Base-by-base conservation (phyloP, 2,888 invertebrate species). In the Noctuana brunneofusca region DNA sequence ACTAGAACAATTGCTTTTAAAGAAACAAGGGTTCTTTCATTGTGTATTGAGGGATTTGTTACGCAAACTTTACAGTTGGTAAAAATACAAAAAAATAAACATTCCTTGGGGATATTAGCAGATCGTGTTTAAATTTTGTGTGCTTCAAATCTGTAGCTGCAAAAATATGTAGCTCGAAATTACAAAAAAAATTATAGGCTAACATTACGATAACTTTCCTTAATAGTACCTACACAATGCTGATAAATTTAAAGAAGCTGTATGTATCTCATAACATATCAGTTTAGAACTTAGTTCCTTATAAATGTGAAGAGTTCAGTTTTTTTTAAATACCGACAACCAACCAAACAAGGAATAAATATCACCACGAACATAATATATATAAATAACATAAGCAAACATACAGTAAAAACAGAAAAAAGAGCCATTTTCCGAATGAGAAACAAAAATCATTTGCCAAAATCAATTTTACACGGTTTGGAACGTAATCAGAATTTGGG, bases 401-500 rank as follows among this genome's bases (percentile, higher is more conserved):
- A 5, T 1, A 18, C 9, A 18, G 4, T 14, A 41, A 41, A 14
- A 14, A 14, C 11, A 12, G 11, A 35, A 9, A 20, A 20, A 59
- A 30, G 50, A 66, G 52, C 55, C 55, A 57, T 35, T 63, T 46
- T 12, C 35, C 11, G 24, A 63, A 66, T 66, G 56, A 65, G 52
- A 62, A 57, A 64, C 49, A 75, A 70, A 69, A 64, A 64, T 50
- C 20, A 35, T 46, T 54, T 54, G 32, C 24, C 67, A 71, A 74
- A 71, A 68, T 70, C 71, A 68, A 73, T 60, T 68, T 68, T 65
- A 69, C 71, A 67, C 54, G 64, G 68, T 75, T 75, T 70, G 72
- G 69, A 70, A 71, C 72, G 68, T 65, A 63, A 73, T 74, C 73
- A 66, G 69, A 69, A 70, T 69, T 72, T 73, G 74, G 65, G 66